phyloP scores from a whole-genome alignment of 1,140 invertebrate species.

The Lamellibrachia luymesi region DNA sequence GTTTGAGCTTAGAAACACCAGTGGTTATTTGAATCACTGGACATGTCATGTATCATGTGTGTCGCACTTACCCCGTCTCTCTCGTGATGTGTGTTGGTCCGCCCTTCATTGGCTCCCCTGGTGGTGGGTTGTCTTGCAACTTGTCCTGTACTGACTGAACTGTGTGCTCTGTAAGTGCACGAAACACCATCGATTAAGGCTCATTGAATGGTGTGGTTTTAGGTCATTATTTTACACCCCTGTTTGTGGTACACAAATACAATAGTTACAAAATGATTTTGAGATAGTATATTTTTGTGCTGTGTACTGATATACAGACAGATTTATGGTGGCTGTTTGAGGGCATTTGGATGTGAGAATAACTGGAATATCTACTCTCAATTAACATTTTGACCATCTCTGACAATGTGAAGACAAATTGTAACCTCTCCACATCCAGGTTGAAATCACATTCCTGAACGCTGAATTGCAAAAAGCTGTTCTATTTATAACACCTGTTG shows the following conservation, averaged over 20 bases:
- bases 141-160: conserved; percentile 41
- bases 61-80: conserved; percentile 30
- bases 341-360: too few relatives aligned
- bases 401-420: too few relatives aligned
- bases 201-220: too few relatives aligned
- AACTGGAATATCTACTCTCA: too few relatives aligned
- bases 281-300: too few relatives aligned
- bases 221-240: too few relatives aligned
- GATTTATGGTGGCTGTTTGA: too few relatives aligned
- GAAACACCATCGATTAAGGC: neutral
- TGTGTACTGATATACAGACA: too few relatives aligned
- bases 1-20: neutral
- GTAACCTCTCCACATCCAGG: too few relatives aligned
- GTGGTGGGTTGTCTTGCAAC: conserved; percentile 24
- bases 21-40: neutral
- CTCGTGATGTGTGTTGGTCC: conserved; percentile 48
- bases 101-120: conserved; percentile 42
- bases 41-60: neutral
- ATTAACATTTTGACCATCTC: neutral
- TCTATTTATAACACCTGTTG: neutral
- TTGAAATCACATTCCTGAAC: neutral
- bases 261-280: too few relatives aligned
- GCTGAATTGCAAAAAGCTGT: neutral
- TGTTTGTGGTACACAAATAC: too few relatives aligned
- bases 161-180: conserved; percentile 29